Evolutionary conservation across 2,888 invertebrate species (phyloP), one percentile per base, ranked within the genome.

Genomic region (Pterostichus niger): DNA sequence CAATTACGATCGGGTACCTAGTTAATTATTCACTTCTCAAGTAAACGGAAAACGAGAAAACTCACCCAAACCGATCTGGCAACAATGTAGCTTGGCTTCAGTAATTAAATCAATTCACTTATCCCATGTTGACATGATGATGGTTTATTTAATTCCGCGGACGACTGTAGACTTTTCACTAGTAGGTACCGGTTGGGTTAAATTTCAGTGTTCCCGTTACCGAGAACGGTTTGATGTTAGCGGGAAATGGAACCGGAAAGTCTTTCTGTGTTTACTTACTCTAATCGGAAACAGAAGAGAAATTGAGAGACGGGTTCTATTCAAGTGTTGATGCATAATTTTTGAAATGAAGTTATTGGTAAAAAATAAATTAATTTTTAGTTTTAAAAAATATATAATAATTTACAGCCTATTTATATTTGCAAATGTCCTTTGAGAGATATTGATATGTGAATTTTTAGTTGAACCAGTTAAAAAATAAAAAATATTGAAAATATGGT

Each of bases 101-200:
- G 54, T 81, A 81, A 81, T 81, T 81, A 71, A 68, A 71, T 81
- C 71, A 40, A 52, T 61, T 52, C 54, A 73, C 56, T 71, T 81
- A 52, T 73, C 73, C 71, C 13, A 35, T 71, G 81, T 81, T 81
- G 68, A 71, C 81, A 81, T 40, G 56, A 71, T 54, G 71, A 73
- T 71, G 81, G 81, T 71, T 81, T 81, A 71, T 81, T 81, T 81
- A 81, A 81, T 81, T 81, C 73, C 44, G 10, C 11, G 40, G 44
- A 24, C 11, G 68, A 71, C 44, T 71, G 68, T 40, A 44, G 44
- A 71, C 68, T 71, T 71, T 71, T 44, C 13, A 40, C 10, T 11
- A 13, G n/a, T 4, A 7, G 54, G 0, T 11, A n/a, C 68, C 15
- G 7, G 15, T 71, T 46, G 52, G 52, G 52, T 6, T 9, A 52